These are phyloP conservation scores for Chlorocebus sabaeus DNA, from an alignment of 2,113 vertebrate species.

Conservation along the genomic window DNA sequence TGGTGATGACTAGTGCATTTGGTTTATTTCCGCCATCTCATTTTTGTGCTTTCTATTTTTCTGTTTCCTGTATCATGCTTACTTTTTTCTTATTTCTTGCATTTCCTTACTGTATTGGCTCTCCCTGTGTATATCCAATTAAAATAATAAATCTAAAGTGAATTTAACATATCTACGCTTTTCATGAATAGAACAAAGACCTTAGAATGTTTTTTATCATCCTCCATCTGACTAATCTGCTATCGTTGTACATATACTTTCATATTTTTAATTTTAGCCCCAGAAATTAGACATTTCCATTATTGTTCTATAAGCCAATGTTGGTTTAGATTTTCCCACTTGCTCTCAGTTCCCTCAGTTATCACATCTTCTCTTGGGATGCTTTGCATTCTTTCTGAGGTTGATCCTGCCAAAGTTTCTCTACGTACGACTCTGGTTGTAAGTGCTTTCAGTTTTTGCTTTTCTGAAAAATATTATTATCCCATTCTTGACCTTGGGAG, in stretches of 20 bases:
- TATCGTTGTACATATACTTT: too few relatives aligned
- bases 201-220: not conserved
- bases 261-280: not conserved
- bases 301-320: fast-evolving
- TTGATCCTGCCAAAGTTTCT: not conserved
- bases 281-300: not conserved
- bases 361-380: fast-evolving
- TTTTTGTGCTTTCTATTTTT: not conserved
- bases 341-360: not conserved
- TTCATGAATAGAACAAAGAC: not conserved
- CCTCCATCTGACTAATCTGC: not conserved
- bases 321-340: not conserved
- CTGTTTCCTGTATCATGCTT: not conserved
- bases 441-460: not conserved
- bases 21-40: not conserved
- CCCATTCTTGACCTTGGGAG: not conserved
- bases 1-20: not conserved
- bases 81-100: not conserved
- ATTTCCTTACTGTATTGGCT: not conserved
- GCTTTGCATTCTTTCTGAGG: not conserved
- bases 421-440: not conserved
- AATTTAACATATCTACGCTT: not conserved
- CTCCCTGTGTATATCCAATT: not conserved
- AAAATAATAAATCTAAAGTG: not conserved
- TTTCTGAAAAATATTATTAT: not conserved